Percentiles rank a stretch among this genome's conserved stretches.
phyloP scores from a whole-genome alignment of 2,888 invertebrate genomes.

The Xanthostigma xanthostigma region DNA sequence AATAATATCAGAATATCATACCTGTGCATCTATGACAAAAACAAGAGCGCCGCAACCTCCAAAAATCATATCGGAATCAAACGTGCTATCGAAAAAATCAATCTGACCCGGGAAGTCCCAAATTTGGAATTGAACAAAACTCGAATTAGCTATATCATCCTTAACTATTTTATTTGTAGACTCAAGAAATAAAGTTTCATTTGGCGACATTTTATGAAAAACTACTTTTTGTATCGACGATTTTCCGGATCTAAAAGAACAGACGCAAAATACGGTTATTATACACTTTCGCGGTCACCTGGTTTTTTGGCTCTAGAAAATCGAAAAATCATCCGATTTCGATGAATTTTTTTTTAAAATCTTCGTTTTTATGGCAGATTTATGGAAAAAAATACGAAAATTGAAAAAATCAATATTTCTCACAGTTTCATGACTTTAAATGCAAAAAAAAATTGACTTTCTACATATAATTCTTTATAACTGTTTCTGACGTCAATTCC shows the following conservation, averaged over 20 bases:
- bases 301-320: too few species aligned
- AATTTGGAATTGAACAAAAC: constrained; percentile 99
- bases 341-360: too few species aligned
- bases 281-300: too few species aligned
- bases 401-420: too few species aligned
- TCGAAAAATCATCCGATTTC: too few species aligned
- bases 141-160: constrained; percentile 91
- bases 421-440: too few species aligned
- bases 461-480: too few species aligned
- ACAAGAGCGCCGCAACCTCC: constrained; percentile 94
- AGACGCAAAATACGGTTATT: too few species aligned
- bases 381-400: too few species aligned
- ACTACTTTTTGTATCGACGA: constrained; percentile 99
- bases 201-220: constrained; percentile 99
- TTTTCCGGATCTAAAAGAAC: constrained; percentile 77
- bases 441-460: too few species aligned
- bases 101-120: constrained; percentile 99
- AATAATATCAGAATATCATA: constrained; percentile 19
- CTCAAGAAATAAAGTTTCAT: constrained; percentile 95
- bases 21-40: constrained; percentile 97
- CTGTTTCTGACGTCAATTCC: too few species aligned
- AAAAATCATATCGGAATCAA: constrained; percentile 93
- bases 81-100: constrained; percentile 91
- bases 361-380: too few species aligned
- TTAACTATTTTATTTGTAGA: constrained; percentile 97